Percentiles rank a stretch among this genome's conserved stretches.
These are phyloP conservation scores for Microchirus variegatus DNA, from an alignment of 2,797 vertebrate genomes.

Conservation along the genomic window DNA sequence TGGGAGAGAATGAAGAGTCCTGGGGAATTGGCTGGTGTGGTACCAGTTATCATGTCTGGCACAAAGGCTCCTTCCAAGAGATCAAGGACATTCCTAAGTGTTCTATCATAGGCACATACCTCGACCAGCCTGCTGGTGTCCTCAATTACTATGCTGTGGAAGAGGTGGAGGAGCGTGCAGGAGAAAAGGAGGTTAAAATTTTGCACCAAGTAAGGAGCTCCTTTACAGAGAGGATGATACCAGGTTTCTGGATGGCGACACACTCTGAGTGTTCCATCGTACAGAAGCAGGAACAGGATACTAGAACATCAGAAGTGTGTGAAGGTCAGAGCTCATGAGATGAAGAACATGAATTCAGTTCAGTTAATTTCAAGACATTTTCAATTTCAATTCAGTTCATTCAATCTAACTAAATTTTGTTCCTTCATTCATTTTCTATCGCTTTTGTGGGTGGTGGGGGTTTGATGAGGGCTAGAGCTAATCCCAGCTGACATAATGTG, in stretches of 20 bases:
- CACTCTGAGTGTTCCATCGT: constrained; percentile 61
- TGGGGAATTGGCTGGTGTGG: constrained; percentile 77
- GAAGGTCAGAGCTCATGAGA: not conserved
- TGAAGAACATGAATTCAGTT: not conserved
- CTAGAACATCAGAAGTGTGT: not conserved
- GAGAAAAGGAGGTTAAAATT: constrained; percentile 56
- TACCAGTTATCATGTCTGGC: constrained; percentile 67
- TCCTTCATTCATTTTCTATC: too few species aligned
- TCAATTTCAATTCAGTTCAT: too few species aligned
- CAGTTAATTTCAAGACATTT: too few species aligned
- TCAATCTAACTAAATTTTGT: too few species aligned
- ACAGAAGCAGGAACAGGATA: constrained; percentile 56
- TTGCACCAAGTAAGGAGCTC: constrained; percentile 59
- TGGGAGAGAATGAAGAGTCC: constrained; percentile 77
- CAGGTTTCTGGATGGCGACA: constrained; percentile 73
- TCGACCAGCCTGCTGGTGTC: constrained; percentile 74
- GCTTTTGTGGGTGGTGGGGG: too few species aligned
- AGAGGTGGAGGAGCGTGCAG: constrained; percentile 46
- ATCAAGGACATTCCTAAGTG: constrained; percentile 44
- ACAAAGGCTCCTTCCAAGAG: constrained; percentile 41
- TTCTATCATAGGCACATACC: constrained; percentile 62
- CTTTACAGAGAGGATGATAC: constrained; percentile 69
- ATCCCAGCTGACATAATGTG: too few species aligned
- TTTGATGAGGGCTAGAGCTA: too few species aligned
- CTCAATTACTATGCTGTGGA: constrained; percentile 72